These are phyloP conservation scores for Pelodytes ibericus DNA, from an alignment of 2,797 vertebrate genomes.

Conservation along the genomic window DNA sequence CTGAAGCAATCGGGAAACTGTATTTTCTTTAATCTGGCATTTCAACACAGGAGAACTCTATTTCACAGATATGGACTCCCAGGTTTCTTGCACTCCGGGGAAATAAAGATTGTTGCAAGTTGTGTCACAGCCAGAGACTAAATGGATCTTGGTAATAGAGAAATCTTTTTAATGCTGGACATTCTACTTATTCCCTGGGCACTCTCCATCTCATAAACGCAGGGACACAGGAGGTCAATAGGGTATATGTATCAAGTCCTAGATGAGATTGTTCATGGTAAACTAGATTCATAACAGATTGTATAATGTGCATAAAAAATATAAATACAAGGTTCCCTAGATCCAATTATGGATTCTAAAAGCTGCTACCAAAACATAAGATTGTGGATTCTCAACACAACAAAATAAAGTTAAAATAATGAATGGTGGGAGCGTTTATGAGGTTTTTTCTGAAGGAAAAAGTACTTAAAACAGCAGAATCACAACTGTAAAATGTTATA, in stretches of 20 bases:
- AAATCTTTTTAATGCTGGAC: not conserved
- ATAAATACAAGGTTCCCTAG: too few species aligned
- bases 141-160: constrained; percentile 6
- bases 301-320: not conserved
- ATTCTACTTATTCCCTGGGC: constrained; percentile 12
- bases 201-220: not conserved
- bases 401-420: too few species aligned
- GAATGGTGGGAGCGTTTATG: too few species aligned
- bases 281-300: not conserved
- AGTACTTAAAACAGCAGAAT: too few species aligned
- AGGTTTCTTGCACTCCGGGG: constrained; percentile 19
- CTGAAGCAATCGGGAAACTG: too few species aligned
- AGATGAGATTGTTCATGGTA: not conserved
- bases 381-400: too few species aligned
- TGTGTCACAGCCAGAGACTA: not conserved
- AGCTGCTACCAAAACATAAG: too few species aligned
- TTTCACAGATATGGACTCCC: not conserved
- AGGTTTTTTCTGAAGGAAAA: too few species aligned
- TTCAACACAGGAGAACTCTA: not conserved
- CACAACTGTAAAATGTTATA: too few species aligned
- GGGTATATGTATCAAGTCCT: not conserved
- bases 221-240: constrained; percentile 1
- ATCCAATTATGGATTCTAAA: too few species aligned
- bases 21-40: not conserved
- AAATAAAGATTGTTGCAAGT: constrained; percentile 23